Conservation (phyloP, 2,797 vertebrate genomes). For the Microctenopoma lineatum region DNA sequence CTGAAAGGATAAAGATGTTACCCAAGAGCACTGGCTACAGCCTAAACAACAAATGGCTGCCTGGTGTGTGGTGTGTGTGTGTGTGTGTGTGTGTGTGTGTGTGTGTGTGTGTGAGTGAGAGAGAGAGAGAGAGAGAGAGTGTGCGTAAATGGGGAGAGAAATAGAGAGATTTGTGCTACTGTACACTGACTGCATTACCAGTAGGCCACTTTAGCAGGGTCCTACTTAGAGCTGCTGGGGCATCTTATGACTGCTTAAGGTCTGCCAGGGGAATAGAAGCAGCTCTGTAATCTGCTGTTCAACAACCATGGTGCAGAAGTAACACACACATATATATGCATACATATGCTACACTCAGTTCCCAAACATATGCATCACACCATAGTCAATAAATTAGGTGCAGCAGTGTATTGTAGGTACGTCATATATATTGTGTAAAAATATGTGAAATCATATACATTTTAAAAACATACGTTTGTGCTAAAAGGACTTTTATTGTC, state of each 20-base stretch:
- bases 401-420: no score
- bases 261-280: conserved; percentile 26
- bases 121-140: no score
- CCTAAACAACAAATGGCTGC: conserved; percentile 57
- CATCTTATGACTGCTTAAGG: conserved; percentile 56
- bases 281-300: conserved; percentile 33
- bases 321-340: not conserved
- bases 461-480: no score
- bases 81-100: not conserved
- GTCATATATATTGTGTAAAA: no score
- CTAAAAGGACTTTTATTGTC: no score
- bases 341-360: not conserved
- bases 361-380: no score
- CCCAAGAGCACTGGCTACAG: conserved; percentile 66
- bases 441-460: no score
- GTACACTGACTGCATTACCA: conserved; percentile 60
- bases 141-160: not conserved
- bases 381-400: no score
- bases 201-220: conserved; percentile 68
- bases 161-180: conserved; percentile 32
- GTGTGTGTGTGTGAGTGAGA: not conserved
- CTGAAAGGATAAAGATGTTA: conserved; percentile 80
- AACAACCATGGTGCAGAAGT: not conserved
- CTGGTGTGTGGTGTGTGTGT: conserved; percentile 19
- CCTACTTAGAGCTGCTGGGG: conserved; percentile 49